These are phyloP conservation scores for Poeciliopsis occidentalis DNA, from an alignment of 2,113 vertebrate genomes.

Conservation along the genomic window DNA sequence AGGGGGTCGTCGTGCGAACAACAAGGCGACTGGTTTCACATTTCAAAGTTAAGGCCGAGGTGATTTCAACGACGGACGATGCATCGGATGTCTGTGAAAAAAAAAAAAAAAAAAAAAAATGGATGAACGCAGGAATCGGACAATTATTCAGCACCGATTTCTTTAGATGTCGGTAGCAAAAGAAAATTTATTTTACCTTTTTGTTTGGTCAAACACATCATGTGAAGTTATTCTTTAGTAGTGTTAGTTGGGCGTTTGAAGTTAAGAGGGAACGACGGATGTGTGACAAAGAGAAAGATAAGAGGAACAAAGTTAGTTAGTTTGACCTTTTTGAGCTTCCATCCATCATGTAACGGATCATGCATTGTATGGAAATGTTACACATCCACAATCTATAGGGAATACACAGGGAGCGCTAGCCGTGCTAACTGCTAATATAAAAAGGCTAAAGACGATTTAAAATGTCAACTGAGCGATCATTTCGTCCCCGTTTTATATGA, in stretches of 20 bases:
- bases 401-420: background rate
- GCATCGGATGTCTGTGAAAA: too few relatives aligned
- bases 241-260: background rate
- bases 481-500: too few relatives aligned
- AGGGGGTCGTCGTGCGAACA: constrained; percentile 58
- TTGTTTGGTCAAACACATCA: background rate
- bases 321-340: background rate
- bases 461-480: background rate
- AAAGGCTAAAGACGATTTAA: background rate
- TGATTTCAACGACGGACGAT: constrained; percentile 67
- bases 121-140: background rate
- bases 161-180: background rate
- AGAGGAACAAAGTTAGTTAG: too few relatives aligned
- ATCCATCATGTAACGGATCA: background rate
- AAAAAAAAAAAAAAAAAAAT: constrained; percentile 36
- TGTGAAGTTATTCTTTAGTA: background rate
- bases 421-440: too few relatives aligned
- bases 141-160: background rate
- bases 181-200: background rate
- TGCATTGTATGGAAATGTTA: background rate
- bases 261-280: background rate
- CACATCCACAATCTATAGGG: background rate
- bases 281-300: too few relatives aligned
- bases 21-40: constrained; percentile 68
- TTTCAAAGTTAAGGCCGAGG: constrained; percentile 82